Conservation (phyloP, 2,113 vertebrate genomes). For the Steatornis caripensis region DNA sequence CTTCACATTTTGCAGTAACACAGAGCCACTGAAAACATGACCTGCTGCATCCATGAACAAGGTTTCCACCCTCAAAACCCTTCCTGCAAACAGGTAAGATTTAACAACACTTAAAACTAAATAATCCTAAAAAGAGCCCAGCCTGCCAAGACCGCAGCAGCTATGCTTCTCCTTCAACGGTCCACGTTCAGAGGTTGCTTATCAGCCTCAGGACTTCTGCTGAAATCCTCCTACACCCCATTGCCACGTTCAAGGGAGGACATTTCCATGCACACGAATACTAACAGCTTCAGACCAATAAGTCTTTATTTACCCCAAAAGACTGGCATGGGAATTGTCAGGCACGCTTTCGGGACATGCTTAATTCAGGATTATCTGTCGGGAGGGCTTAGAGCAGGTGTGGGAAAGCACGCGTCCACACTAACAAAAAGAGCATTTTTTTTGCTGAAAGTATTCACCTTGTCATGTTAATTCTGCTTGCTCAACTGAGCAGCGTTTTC, state of each 20-base stretch:
- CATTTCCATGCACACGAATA: background rate
- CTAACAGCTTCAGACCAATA: background rate
- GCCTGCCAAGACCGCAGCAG: background rate
- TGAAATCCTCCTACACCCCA: background rate
- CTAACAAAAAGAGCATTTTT: background rate
- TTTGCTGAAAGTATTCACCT: background rate
- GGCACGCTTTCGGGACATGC: background rate
- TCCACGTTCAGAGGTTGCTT: background rate
- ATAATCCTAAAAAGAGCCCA: background rate
- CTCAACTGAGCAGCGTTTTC: background rate
- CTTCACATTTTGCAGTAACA: background rate
- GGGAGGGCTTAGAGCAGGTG: background rate
- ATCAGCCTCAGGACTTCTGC: background rate
- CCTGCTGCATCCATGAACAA: background rate
- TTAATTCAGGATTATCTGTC: background rate
- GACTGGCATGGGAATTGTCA: background rate
- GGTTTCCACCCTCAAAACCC: background rate
- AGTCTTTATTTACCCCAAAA: background rate
- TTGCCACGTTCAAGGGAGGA: background rate
- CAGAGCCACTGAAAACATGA: background rate
- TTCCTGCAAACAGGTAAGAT: background rate
- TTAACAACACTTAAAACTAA: background rate
- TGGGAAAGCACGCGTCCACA: background rate
- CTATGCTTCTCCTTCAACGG: background rate
- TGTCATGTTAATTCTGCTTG: background rate